phyloP scores from a whole-genome alignment of 2,888 invertebrate species.

The Ptilodon capucinus region DNA sequence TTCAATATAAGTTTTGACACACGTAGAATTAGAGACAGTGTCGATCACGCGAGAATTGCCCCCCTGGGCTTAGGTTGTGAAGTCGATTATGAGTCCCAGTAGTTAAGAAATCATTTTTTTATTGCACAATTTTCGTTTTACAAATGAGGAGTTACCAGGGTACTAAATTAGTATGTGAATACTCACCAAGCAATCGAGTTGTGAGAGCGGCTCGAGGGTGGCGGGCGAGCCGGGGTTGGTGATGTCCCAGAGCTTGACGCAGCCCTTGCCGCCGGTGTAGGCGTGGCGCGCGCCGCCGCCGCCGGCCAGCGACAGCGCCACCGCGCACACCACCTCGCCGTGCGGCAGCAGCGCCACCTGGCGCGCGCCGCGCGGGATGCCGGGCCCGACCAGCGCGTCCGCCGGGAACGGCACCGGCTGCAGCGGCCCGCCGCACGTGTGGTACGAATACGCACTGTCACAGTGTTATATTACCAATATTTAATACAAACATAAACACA shows the following conservation, averaged over 20 bases:
- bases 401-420: slow-evolving; percentile 97
- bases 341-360: slow-evolving; percentile 95
- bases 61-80: too few relatives aligned
- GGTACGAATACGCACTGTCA: slow-evolving; percentile 95
- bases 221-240: slow-evolving; percentile 92
- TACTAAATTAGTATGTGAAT: slow-evolving; percentile 5
- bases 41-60: too few relatives aligned
- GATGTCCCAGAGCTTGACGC: slow-evolving; percentile 98
- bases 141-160: neutral
- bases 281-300: slow-evolving; percentile 90
- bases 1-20: too few relatives aligned
- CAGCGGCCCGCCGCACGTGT: slow-evolving; percentile 94
- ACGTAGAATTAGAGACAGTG: too few relatives aligned
- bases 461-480: too few relatives aligned
- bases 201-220: slow-evolving; percentile 94
- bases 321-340: slow-evolving; percentile 98
- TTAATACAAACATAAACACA: too few relatives aligned
- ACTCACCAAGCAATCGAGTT: slow-evolving; percentile 93
- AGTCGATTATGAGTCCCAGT: too few relatives aligned
- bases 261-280: slow-evolving; percentile 99
- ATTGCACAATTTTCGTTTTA: too few relatives aligned
- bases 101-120: too few relatives aligned
- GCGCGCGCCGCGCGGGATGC: slow-evolving; percentile 95
- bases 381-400: slow-evolving; percentile 96
- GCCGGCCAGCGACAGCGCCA: slow-evolving; percentile 90